These are phyloP conservation scores for Papilio helenus DNA, from an alignment of 1,140 invertebrate species.

Conservation along the genomic window DNA sequence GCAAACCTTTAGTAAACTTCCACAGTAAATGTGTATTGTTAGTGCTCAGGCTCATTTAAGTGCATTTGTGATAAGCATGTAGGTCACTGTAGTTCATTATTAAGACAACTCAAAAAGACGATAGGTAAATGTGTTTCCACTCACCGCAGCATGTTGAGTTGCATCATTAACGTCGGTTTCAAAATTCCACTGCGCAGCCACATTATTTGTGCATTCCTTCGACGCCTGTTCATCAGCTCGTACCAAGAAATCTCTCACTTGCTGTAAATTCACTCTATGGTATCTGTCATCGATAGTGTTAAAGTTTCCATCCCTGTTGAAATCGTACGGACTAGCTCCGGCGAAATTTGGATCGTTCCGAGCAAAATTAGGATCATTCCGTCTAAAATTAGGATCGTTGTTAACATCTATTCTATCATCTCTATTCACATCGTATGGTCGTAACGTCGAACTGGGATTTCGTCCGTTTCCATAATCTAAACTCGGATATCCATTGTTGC, in stretches of 20 bases:
- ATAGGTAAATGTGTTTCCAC: conserved; percentile 64
- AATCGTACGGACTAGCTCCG: conserved; percentile 70
- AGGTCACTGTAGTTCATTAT: conserved; percentile 24
- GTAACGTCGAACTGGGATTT: conserved; percentile 65
- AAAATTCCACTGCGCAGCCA: conserved; percentile 93
- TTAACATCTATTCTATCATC: conserved; percentile 75
- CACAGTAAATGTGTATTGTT: background rate
- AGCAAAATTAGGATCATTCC: conserved; percentile 74
- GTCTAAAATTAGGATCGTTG: conserved; percentile 74
- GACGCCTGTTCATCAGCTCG: conserved; percentile 89
- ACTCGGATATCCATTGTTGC: conserved; percentile 76
- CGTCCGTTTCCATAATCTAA: conserved; percentile 64
- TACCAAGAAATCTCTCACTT: conserved; percentile 83
- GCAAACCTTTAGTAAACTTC: too few relatives aligned
- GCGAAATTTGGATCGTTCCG: conserved; percentile 72
- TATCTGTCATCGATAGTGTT: conserved; percentile 71
- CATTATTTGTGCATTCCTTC: conserved; percentile 91
- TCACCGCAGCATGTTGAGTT: conserved; percentile 92
- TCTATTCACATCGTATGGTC: conserved; percentile 65
- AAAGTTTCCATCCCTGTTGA: conserved; percentile 62
- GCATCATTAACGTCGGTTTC: conserved; percentile 93
- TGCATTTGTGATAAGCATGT: background rate
- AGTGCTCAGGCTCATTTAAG: background rate
- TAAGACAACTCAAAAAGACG: conserved; percentile 39
- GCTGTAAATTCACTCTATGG: conserved; percentile 66